Percentiles rank a stretch among this genome's conserved stretches.
These are phyloP conservation scores for Dunckerocampus dactyliophorus DNA, from an alignment of 2,113 vertebrate species.

Conservation along the genomic window DNA sequence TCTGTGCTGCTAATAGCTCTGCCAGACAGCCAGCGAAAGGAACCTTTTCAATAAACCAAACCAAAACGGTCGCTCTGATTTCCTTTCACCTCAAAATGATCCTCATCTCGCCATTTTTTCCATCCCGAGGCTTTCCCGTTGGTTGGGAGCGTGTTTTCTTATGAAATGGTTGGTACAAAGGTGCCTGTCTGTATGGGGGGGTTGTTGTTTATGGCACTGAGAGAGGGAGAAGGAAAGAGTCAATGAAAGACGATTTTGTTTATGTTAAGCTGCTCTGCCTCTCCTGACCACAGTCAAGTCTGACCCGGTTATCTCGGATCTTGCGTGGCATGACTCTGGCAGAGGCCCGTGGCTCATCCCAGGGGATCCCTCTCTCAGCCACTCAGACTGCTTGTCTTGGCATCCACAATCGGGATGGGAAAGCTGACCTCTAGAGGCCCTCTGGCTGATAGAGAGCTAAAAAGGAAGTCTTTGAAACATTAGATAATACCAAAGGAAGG, in stretches of 20 bases:
- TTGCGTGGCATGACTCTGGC: slow-evolving; percentile 46
- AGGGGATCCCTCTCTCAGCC: slow-evolving; percentile 52
- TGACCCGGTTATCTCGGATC: slow-evolving; percentile 39
- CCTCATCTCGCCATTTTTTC: slow-evolving; percentile 60
- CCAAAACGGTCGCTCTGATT: slow-evolving; percentile 54
- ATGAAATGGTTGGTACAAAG: slow-evolving; percentile 28
- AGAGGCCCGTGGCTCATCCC: slow-evolving; percentile 43
- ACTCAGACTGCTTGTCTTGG: slow-evolving; percentile 67
- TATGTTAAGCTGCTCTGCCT: slow-evolving; percentile 1
- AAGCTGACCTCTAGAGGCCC: slow-evolving; percentile 67
- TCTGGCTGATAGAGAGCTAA: slow-evolving; percentile 70
- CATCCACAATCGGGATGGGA: slow-evolving; percentile 54
- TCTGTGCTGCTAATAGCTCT: slow-evolving; percentile 43
- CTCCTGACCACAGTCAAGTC: slow-evolving; percentile 20
- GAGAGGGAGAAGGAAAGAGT: slow-evolving; percentile 33
- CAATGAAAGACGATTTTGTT: slow-evolving; percentile 30
- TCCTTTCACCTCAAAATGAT: slow-evolving; percentile 69
- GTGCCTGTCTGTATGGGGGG: slow-evolving; percentile 18
- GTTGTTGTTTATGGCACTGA: slow-evolving; percentile 36
- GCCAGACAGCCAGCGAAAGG: slow-evolving; percentile 42
- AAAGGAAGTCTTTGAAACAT: slow-evolving; percentile 75
- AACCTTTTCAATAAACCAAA: slow-evolving; percentile 49
- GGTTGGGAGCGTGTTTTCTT: slow-evolving; percentile 52
- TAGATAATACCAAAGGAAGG: slow-evolving; percentile 66
- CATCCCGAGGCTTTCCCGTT: slow-evolving; percentile 54